Conservation (phyloP, 92 coral and sea anemone species). For the Heliopora coerulea region DNA sequence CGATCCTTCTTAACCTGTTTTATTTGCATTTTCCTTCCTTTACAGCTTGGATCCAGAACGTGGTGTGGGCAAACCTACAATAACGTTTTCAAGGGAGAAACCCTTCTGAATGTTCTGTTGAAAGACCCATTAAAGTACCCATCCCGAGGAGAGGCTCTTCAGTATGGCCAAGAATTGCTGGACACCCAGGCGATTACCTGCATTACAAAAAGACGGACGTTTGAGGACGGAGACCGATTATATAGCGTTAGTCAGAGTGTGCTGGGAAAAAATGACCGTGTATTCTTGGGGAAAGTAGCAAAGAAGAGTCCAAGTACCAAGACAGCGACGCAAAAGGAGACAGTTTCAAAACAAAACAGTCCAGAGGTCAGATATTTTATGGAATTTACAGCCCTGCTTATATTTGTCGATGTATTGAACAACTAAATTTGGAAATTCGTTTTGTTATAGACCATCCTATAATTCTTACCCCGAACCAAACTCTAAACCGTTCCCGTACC, state of each 20-base stretch:
- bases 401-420: too few species aligned
- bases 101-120: constrained; percentile 45
- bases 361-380: constrained; percentile 27
- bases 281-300: background rate
- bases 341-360: background rate
- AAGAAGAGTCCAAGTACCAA: background rate
- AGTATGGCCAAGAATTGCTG: constrained; percentile 58
- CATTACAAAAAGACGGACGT: constrained; percentile 53
- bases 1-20: too few species aligned
- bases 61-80: constrained; percentile 70
- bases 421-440: too few species aligned
- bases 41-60: constrained; percentile 61
- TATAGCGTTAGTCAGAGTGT: constrained; percentile 41
- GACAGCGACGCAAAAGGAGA: background rate
- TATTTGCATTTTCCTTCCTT: too few species aligned
- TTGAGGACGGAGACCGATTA: constrained; percentile 67
- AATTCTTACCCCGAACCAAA: too few species aligned
- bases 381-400: background rate
- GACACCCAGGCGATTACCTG: constrained; percentile 48
- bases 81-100: constrained; percentile 64
- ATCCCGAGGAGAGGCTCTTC: constrained; percentile 50
- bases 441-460: too few species aligned
- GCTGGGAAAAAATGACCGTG: background rate
- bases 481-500: too few species aligned
- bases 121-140: constrained; percentile 42